Base-by-base conservation (phyloP, 2,797 vertebrate species). In the Lates japonicus region DNA sequence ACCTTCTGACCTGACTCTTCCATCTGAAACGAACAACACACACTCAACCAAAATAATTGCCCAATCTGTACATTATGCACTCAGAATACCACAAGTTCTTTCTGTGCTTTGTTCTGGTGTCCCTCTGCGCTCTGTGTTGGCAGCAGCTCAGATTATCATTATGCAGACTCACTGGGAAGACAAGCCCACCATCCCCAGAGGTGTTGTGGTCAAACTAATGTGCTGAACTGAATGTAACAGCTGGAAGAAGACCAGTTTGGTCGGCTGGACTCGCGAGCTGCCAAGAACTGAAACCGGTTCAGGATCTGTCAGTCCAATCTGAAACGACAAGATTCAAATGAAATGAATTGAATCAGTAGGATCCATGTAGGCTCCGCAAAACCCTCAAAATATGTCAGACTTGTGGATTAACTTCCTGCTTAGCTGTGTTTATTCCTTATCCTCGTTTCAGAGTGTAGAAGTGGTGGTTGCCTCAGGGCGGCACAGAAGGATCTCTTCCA, bases 151-250 rank as follows among this genome's bases (percentile, higher is more conserved):
- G 4, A 42, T 72, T 20, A 25, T 62, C 33, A 57, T 71, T 55
- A 49, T 71, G 68, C 57, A 72, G 71, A 61, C 49, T 67, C 44
- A 22, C 19, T 60, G 73, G 4, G 35, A 74, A 61, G 57, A 55
- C 67, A 11, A 39, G 54, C 44, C 54, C 37, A 35, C 31, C 3
- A 11, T 61, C 68, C 72, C 49, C 48, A 22, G 55, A 67, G 68
- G 57, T 12, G 73, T 33, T 60, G 73, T 5, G 73, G 67, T 55
- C 35, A 9, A 13, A 49, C 52, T 20, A 66, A 66, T 61, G 60
- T 46, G 64, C 72, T 70, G 79, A 62, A 42, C 48, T 66, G 46
- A 41, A 49, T 62, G 62, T 57, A 67, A 67, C 48, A 72, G 68
- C 73, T 67, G 73, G 68, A 76, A 20, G 11, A 12, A 42, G 20